Evolutionary conservation across 2,113 vertebrate species (phyloP).

Genomic region (Elaphurus davidianus): DNA sequence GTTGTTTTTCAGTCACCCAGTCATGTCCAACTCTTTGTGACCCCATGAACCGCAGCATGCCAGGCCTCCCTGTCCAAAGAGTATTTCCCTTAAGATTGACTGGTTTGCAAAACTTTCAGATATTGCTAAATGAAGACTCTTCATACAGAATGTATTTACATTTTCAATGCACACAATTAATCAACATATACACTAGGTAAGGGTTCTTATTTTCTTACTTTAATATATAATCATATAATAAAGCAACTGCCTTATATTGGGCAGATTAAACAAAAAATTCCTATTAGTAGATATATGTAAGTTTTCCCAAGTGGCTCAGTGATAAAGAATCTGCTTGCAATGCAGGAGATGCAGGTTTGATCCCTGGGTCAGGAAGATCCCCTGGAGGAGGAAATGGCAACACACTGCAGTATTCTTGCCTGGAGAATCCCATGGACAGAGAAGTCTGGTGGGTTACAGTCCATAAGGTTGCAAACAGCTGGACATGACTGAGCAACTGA

Average conservation of each 20-base stretch:
- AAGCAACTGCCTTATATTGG: neutral
- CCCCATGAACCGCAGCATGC: neutral
- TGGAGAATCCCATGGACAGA: neutral
- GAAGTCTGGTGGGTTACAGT: neutral
- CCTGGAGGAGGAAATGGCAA: neutral
- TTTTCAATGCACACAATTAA: neutral
- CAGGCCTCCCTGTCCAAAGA: neutral
- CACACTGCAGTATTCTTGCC: neutral
- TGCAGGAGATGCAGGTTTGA: neutral
- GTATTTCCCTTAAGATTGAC: neutral
- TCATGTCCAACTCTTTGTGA: neutral
- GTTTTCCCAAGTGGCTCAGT: neutral
- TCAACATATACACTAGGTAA: neutral
- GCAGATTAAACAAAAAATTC: neutral
- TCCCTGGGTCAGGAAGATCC: neutral
- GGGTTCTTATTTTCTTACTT: neutral
- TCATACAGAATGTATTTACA: neutral
- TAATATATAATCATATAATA: neutral
- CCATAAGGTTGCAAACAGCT: neutral
- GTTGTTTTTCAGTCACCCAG: neutral
- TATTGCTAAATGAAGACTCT: neutral
- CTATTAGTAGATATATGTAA: neutral
- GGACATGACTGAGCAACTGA: neutral
- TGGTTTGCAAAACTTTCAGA: neutral
- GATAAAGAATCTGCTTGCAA: neutral